phyloP scores from a whole-genome alignment of 2,888 invertebrate species.

The Fabriciana adippe region DNA sequence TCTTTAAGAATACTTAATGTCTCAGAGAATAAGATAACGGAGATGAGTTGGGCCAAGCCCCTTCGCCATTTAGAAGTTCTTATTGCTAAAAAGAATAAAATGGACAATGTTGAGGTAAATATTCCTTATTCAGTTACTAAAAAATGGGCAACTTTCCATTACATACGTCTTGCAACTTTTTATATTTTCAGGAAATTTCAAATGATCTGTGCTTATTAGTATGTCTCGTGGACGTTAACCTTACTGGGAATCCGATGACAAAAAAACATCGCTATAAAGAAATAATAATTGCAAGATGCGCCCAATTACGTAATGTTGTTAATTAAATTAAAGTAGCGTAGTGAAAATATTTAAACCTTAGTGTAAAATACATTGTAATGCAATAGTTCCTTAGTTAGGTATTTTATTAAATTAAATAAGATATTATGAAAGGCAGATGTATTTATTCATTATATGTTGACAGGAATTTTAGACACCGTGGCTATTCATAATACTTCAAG shows the following conservation, averaged over 20 bases:
- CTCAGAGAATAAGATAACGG: conserved; percentile 83
- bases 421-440: background rate
- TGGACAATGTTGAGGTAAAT: conserved; percentile 75
- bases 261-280: conserved; percentile 85
- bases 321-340: background rate
- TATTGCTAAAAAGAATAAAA: conserved; percentile 81
- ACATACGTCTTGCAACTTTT: background rate
- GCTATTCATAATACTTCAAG: conserved; percentile 82
- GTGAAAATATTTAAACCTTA: no score
- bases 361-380: no score
- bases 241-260: conserved; percentile 85
- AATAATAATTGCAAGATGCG: conserved; percentile 84
- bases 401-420: background rate
- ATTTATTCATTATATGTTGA: conserved; percentile 34
- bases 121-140: background rate
- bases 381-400: background rate
- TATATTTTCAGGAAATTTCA: conserved; percentile 69
- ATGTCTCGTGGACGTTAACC: conserved; percentile 80
- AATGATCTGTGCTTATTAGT: conserved; percentile 79
- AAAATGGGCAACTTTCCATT: background rate
- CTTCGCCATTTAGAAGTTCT: conserved; percentile 79
- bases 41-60: conserved; percentile 77
- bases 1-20: conserved; percentile 83
- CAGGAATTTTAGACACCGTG: conserved; percentile 84
- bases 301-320: conserved; percentile 78